Base-by-base conservation (phyloP, 2,797 vertebrate species). In the Melopsittacus undulatus region DNA sequence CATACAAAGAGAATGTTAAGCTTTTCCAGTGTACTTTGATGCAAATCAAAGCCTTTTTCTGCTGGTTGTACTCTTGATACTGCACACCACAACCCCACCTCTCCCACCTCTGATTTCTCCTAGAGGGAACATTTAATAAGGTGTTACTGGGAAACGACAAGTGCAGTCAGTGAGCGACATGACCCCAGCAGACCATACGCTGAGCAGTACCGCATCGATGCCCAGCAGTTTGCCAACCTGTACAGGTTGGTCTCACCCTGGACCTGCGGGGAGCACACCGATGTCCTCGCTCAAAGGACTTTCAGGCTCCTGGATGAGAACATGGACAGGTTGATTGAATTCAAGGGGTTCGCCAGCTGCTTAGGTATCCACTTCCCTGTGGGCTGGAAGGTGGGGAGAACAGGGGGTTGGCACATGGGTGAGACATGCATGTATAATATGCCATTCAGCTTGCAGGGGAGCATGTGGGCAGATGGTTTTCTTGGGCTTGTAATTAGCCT, bases 301-400 rank as follows among this genome's bases (percentile, higher is more conserved):
- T 99, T 99, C 97, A 98, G 98, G 59, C 98, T 99, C 79, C 98
- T 99, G 96, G 99, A 99, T 82, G 98, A 98, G 78, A 98, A 99
- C 94, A 78, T 93, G 59, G 98, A 98, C 90, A 97, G n/a, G 63
- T 98, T 99, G 78, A 95, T 99, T 32, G 98, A 98, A 83, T 99
- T 99, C 90, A 98, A 97, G 87, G 98, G 98, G 8, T 98, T 99
- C 2, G 97, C 98, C 56, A 75, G 96, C 95, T 99, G 99, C 97
- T 96, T 99, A 56, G 99, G 99, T 99, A 96, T 61, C 2, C 4
- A 82, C n/a, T 87, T 17, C 7, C 26, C 36, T 5, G 4, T 1
- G 5, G 76, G 75, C 26, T 10, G 45, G 45, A 45, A 36, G 29
- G 27, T 19, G 76, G 80, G 49, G 68, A 48, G 52, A 52, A 63